Evolutionary conservation across 2,888 invertebrate genomes (phyloP), one percentile per base, ranked within the genome.

Genomic region (Lasioglossum vierecki): DNA sequence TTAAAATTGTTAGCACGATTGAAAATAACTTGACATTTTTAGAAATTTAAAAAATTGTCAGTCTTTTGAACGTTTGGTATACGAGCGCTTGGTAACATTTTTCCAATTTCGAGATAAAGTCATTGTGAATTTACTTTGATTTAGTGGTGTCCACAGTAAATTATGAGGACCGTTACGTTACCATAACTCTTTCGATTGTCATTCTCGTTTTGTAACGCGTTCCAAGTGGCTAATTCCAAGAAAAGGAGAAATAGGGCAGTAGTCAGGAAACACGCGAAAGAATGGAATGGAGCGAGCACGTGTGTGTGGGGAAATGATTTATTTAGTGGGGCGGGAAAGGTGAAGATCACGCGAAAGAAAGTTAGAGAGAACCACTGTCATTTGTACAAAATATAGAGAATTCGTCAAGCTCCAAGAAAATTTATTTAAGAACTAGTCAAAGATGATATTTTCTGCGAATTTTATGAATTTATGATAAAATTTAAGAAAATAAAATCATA

Each of bases 211-310:
- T 85, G 66, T 71, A 82, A 83, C 77, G 79, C 87, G 88, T 86
- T 83, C 76, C 72, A 79, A 84, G 86, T 87, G 84, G 84, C 87
- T 88, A 89, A 88, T 90, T 90, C 73, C 87, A 83, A 82, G 85
- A 30, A 75, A 78, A 49, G 53, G 9, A 66, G 53, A 82, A 77
- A 83, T 79, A 80, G 84, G 82, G 74, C 66, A 26, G 44, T 76
- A n/a, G 18, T 71, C 63, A 30, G 63, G 26, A 30, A 63, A 49
- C 86, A 88, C 82, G 85, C 84, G 66, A 88, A 71, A 80, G 79
- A 78, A 74, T 66, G 72, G 86, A 83, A 84, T 79, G 76, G 66
- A 11, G 80, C 70, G 73, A 49, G 44, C 57, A 84, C 79, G 81
- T 81, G 82, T 83, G 73, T 83, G 76, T 75, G 76, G 70, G 76